phyloP scores from a whole-genome alignment of 92 coral and sea anemone genomes.

The Porites rus region DNA sequence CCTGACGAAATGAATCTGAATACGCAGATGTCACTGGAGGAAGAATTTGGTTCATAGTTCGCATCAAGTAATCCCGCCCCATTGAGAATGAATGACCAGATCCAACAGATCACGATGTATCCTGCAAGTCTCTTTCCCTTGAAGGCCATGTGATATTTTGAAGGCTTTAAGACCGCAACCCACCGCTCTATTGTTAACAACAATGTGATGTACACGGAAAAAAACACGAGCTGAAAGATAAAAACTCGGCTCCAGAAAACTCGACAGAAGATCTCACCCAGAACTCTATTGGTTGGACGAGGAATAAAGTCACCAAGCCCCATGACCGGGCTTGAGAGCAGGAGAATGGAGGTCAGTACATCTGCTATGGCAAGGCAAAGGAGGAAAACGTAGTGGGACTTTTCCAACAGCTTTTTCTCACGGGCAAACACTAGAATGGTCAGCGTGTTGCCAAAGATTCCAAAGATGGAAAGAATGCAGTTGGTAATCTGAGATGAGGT shows the following conservation, averaged over 20 bases:
- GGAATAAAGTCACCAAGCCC: not conserved
- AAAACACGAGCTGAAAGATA: constrained; percentile 74
- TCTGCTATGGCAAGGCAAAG: not conserved
- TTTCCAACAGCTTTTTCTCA: not conserved
- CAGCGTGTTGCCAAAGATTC: not conserved
- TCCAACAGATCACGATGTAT: constrained; percentile 69
- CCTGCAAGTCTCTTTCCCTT: constrained; percentile 54
- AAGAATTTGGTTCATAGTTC: not conserved
- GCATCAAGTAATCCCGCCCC: constrained; percentile 3
- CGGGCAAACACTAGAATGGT: not conserved
- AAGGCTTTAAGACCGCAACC: constrained; percentile 80
- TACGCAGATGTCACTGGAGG: not conserved
- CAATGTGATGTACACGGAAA: constrained; percentile 73
- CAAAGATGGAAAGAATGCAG: too few species aligned
- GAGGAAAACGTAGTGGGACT: not conserved
- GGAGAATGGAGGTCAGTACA: not conserved
- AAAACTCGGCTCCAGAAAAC: constrained; percentile 73
- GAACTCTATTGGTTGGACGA: not conserved
- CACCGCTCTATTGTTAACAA: constrained; percentile 90
- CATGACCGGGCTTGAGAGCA: not conserved
- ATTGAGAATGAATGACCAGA: constrained; percentile 28
- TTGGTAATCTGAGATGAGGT: too few species aligned
- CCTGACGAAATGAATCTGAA: constrained; percentile 1
- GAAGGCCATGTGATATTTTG: constrained; percentile 61
- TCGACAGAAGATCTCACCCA: constrained; percentile 73